phyloP scores from a whole-genome alignment of 2,888 invertebrate genomes.

The Chymomyza fuscimana region DNA sequence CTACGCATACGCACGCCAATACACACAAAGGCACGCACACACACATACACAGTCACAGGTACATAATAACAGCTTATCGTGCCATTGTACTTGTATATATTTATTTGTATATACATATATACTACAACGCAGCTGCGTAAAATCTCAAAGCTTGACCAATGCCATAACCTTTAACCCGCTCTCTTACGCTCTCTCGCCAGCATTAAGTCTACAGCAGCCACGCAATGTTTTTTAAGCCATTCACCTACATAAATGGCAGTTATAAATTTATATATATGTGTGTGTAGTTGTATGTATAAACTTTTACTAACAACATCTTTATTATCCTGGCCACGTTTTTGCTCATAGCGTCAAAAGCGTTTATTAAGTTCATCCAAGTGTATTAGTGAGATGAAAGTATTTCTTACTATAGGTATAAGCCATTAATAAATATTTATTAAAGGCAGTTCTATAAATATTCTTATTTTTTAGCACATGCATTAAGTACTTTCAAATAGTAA shows the following conservation, averaged over 20 bases:
- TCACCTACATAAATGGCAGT: slow-evolving; percentile 36
- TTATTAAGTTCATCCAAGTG: too few species aligned
- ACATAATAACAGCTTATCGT: slow-evolving; percentile 62
- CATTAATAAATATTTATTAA: too few species aligned
- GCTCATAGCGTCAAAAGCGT: not conserved
- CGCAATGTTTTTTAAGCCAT: slow-evolving; percentile 34
- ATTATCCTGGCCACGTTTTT: slow-evolving; percentile 39
- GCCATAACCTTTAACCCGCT: slow-evolving; percentile 45
- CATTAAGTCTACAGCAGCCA: not conserved
- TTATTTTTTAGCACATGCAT: too few species aligned
- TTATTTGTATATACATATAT: slow-evolving; percentile 17
- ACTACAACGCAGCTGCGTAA: slow-evolving; percentile 68
- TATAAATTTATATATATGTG: slow-evolving; percentile 19
- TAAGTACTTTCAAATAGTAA: too few species aligned
- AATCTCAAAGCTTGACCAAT: slow-evolving; percentile 70
- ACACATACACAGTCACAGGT: slow-evolving; percentile 33
- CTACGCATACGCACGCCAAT: slow-evolving; percentile 36
- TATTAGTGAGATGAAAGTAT: too few species aligned
- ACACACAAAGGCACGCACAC: slow-evolving; percentile 28
- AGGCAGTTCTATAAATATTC: too few species aligned
- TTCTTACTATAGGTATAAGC: too few species aligned
- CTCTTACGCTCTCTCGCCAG: not conserved
- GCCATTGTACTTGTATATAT: not conserved
- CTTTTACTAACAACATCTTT: slow-evolving; percentile 37
- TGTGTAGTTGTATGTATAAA: slow-evolving; percentile 14